Conservation (phyloP, 2,113 vertebrate species). For the Charina bottae region DNA sequence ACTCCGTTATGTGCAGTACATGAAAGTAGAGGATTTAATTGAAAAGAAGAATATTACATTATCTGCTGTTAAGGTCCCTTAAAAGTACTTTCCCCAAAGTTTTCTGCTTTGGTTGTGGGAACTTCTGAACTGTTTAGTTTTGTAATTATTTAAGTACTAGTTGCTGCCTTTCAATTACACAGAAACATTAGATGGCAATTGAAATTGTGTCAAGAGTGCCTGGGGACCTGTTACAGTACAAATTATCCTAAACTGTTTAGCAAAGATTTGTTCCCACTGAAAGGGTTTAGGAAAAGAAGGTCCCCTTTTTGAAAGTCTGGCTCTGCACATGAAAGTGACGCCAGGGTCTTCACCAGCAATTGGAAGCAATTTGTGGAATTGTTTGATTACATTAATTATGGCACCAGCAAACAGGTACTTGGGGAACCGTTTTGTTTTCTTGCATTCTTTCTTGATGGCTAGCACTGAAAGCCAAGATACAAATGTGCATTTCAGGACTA, state of each 20-base stretch:
- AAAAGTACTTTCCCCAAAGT: conserved; percentile 65
- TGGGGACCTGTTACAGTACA: conserved; percentile 71
- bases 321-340: conserved; percentile 79
- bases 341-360: no score
- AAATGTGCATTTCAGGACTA: conserved; percentile 71
- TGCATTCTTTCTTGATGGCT: conserved; percentile 82
- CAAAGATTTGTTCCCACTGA: conserved; percentile 66
- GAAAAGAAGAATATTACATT: not conserved
- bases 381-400: conserved; percentile 79
- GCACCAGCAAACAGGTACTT: conserved; percentile 75
- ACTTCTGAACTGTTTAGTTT: conserved; percentile 64
- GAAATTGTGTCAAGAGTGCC: conserved; percentile 69
- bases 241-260: conserved; percentile 70
- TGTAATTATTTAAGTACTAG: conserved; percentile 64
- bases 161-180: conserved; percentile 69
- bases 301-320: conserved; percentile 71
- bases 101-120: conserved; percentile 64
- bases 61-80: conserved; percentile 45
- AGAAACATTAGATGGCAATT: conserved; percentile 69
- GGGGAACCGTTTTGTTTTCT: conserved; percentile 78
- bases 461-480: conserved; percentile 71
- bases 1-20: conserved; percentile 13
- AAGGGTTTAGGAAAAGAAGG: conserved; percentile 65
- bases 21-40: conserved; percentile 53
- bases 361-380: conserved; percentile 80